Base-by-base conservation (phyloP, 1,140 invertebrate species). In the Dendrolimus kikuchii region DNA sequence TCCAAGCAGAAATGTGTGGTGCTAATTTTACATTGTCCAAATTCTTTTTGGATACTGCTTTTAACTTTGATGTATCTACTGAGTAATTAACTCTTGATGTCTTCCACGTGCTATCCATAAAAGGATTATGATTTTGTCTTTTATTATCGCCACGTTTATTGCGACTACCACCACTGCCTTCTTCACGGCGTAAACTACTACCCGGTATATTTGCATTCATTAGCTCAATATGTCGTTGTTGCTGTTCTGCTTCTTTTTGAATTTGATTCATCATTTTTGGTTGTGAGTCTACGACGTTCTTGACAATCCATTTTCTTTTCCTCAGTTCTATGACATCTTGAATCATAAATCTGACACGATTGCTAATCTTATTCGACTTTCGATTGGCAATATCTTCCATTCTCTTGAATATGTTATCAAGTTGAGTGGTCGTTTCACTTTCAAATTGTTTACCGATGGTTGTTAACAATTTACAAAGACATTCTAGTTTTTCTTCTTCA, bases 251-350 rank as follows among this genome's bases (percentile, higher is more conserved):
- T 75, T 98, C 96, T 66, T 93, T 92, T 62, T 96, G 93, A 59
- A 99, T 97, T 86, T 98, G 93, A 57, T 96, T 95, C 84, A 98
- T 97, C 37, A 95, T 98, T 77, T 98, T 98, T 0, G 97, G 97
- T 68, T 94, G 95, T 38, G 91, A 92, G 55, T 97, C 95, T 41
- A 83, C 78, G 53, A 94, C 93, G 61, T 95, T 90, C 47, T 96
- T 90, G 4, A 95, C 93, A 39, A 96, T 89, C 97, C 97, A 99
- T 57, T 92, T 93, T 68, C 92, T 92, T 66, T 90, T 88, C 46
- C 95, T 90, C 53, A 99, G 88, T 73, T 99, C 97, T 55, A 98
- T 94, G 0, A 98, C 94, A 89, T 99, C 97, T 90, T 97, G 94
- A 10, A 99, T 86, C 95, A 98, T 97, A 77, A 98, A 98, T n/a